Evolutionary conservation across 1,140 invertebrate genomes (phyloP), one percentile per base, ranked within the genome.

Genomic region (Heliconius congener): DNA sequence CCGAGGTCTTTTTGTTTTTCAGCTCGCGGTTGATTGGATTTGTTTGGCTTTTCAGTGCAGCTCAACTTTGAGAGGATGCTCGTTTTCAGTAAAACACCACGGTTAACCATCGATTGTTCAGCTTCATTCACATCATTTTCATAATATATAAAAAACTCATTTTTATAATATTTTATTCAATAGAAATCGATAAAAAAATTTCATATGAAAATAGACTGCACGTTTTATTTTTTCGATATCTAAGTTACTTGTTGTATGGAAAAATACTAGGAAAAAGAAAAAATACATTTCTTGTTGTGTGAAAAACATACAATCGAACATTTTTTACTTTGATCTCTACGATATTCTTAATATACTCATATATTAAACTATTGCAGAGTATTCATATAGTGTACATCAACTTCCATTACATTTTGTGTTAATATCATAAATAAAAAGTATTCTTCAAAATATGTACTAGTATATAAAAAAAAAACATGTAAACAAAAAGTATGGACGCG

Each of bases 21-120:
- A 84, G 80, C 79, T 87, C 82, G 84, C 74, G 82, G 82, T 72
- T 88, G 86, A 91, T 90, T 88, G 88, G 89, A 89, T 91, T 88
- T 87, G 87, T 88, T 88, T 89, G 85, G 82, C 84, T 87, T 75
- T 85, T 84, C 84, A 75, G 73, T 34, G 70, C 77, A 78, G 84
- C 86, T 86, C 79, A 78, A 34, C 55, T 66, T 80, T 73, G 74
- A 78, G 46, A 78, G 80, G 79, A 75, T 74, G 74, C 74, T 81
- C 79, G 73, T 77, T 77, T 84, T 82, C 81, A 81, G 82, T 85
- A 83, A 84, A 89, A 87, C 77, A 85, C 82, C 80, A 83, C 60
- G 66, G 84, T 83, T 81, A 86, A 83, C 86, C 83, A 86, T 76
- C 34, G 75, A 71, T 52, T 30, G 57, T 76, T 46, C 71, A 52